Evolutionary conservation across 2,113 vertebrate genomes (phyloP).

Genomic region (Carassius auratus): DNA sequence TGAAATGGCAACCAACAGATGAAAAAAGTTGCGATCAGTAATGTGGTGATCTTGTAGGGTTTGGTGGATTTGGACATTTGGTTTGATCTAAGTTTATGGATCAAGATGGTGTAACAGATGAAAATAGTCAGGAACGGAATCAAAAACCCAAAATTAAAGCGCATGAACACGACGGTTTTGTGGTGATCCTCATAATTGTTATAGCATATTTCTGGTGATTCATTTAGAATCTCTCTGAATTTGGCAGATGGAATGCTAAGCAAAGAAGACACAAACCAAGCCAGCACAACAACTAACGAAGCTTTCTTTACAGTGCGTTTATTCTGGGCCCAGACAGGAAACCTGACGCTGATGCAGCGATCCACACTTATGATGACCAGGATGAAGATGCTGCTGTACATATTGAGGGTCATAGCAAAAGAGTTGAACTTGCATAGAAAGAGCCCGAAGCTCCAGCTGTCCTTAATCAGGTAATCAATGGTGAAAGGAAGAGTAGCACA

Average conservation of each 20-base stretch:
- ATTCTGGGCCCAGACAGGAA: conserved; percentile 93
- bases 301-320: conserved; percentile 80
- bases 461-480: conserved; percentile 72
- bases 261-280: conserved; percentile 79
- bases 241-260: conserved; percentile 80
- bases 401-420: conserved; percentile 85
- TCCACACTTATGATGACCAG: conserved; percentile 88
- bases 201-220: conserved; percentile 72
- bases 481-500: conserved; percentile 85
- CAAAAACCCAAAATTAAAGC: conserved; percentile 79
- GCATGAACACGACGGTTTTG: conserved; percentile 61
- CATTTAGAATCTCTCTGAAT: conserved; percentile 72
- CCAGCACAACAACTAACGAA: conserved; percentile 64
- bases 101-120: conserved; percentile 78
- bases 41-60: conserved; percentile 70
- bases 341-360: conserved; percentile 85
- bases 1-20: conserved; percentile 87
- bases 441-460: conserved; percentile 83
- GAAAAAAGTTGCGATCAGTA: conserved; percentile 74
- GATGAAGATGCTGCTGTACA: conserved; percentile 93
- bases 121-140: conserved; percentile 79
- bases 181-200: conserved; percentile 73
- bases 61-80: conserved; percentile 76
- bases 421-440: conserved; percentile 86
- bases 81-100: conserved; percentile 72